Conservation (phyloP, 2,113 vertebrate species). For the Rhinopomastus cyanomelas region DNA sequence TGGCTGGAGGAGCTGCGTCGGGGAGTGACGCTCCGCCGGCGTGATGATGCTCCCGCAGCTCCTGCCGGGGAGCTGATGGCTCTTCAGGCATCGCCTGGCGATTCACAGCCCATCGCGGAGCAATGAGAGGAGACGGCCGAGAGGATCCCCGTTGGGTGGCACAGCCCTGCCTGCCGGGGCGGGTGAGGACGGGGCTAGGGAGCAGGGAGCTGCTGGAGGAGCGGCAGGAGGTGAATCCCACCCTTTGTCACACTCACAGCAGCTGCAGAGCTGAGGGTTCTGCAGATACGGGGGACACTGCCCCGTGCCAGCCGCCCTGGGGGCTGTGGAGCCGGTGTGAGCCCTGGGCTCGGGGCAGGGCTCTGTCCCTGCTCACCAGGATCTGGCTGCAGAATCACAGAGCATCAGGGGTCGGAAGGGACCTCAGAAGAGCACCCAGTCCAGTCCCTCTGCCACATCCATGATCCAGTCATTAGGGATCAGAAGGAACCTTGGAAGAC, state of each 20-base stretch:
- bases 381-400: no score
- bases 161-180: not conserved
- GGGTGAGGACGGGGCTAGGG: not conserved
- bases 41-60: not conserved
- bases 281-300: not conserved
- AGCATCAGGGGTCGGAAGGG: no score
- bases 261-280: not conserved
- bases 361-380: no score
- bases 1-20: not conserved
- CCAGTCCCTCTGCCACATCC: no score
- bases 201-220: not conserved
- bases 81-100: not conserved
- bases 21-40: not conserved
- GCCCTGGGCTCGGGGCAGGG: no score
- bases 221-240: not conserved
- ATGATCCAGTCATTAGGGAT: no score
- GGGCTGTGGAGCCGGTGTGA: no score
- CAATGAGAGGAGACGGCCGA: no score
- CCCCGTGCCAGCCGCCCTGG: not conserved
- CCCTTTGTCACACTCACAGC: fast-evolving
- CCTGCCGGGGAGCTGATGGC: not conserved
- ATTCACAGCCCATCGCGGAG: no score
- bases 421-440: no score
- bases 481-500: no score
- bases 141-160: not conserved